Percentiles rank a stretch among this genome's conserved stretches.
phyloP scores from a whole-genome alignment of 2,113 vertebrate species.

The Sciurus niger region DNA sequence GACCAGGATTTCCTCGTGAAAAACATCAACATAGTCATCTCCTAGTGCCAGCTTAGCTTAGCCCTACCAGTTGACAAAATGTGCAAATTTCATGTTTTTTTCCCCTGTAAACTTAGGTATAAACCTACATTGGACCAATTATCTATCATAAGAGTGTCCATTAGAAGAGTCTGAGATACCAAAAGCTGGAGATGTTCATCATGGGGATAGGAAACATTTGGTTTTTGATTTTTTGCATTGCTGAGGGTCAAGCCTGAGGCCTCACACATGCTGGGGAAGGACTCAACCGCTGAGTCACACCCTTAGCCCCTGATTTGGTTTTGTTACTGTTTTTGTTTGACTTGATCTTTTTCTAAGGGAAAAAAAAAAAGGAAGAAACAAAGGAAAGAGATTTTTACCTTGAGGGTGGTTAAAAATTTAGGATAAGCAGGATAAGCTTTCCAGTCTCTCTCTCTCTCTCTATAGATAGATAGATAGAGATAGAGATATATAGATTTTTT shows the following conservation, averaged over 20 bases:
- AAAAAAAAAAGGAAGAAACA: not conserved
- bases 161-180: not conserved
- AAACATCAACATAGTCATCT: not conserved
- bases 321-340: not conserved
- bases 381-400: not conserved
- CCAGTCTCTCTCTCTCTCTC: too few species aligned
- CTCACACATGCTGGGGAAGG: not conserved
- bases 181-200: not conserved
- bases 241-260: not conserved
- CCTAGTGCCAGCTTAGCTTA: not conserved
- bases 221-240: not conserved
- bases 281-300: not conserved
- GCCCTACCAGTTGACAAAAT: not conserved
- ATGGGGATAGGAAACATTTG: not conserved
- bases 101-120: not conserved
- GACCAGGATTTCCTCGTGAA: not conserved
- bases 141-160: not conserved
- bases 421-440: not conserved
- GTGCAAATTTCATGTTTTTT: not conserved
- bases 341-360: not conserved
- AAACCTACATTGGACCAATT: not conserved
- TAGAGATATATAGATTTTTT: too few species aligned
- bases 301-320: not conserved
- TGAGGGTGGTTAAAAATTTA: not conserved
- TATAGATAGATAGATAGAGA: too few species aligned